Base-by-base conservation (phyloP, 35 echinoderm and acorn worm genomes). In the Patiria miniata region DNA sequence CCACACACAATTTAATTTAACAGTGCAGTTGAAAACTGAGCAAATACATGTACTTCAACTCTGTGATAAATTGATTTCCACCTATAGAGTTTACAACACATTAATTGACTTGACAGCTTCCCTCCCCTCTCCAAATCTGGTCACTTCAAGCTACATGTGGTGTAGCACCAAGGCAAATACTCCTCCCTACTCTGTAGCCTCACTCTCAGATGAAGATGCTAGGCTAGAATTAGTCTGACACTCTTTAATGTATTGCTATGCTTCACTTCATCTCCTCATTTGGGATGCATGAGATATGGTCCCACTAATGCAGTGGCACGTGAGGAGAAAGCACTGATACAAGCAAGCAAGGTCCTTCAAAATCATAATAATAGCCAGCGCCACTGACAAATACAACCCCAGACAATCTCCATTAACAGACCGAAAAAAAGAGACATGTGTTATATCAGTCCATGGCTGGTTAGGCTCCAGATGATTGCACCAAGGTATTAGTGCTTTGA, bases 1-100 rank as follows among this genome's bases (percentile, higher is more conserved):
- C 65, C 65, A 28, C 65, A 73, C 19, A 73, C 29, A 73, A 28
- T 34, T 14, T 30, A 22, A 14, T 73, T 22, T 30, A 28, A 10
- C 21, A 73, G 26, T 14, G 23, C 65, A 28, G 26, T 34, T 73
- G 65, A 73, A 73, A 73, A 30, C 65, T 73, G 19, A 30, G 34
- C 65, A 73, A 73, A 73, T 73, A n/a, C n/a, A n/a, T n/a, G n/a
- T n/a, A 73, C 65, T 73, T 73, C 26, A 73, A 73, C 65, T 73
- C 26, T 34, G 34, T 73, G 65, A 73, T 73, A 73, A 73, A 73
- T 73, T 73, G 65, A 73, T 73, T 73, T 73, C 21, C 65, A 73
- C 42, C 4, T 47, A 47, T 6, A 12, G 65, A 34, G 65, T 73
- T 73, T 23, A 73, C 19, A 73, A 73, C 65, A 73, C 65, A 73